Evolutionary conservation across 1,140 invertebrate species (phyloP), one percentile per base, ranked within the genome.

Genomic region (Neodiprion virginianus): DNA sequence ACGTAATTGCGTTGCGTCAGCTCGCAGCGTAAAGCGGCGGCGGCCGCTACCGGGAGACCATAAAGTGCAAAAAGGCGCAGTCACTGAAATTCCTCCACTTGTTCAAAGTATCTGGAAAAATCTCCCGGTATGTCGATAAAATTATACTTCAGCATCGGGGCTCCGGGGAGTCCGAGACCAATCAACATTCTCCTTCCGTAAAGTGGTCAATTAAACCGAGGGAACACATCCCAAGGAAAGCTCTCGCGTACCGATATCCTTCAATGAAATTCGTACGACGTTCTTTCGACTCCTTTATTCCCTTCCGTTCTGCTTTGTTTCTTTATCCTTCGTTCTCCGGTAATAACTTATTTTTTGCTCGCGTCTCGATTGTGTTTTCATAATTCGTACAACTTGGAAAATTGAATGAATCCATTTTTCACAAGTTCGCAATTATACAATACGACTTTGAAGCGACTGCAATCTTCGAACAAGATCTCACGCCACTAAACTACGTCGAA

Each of bases 111-210:
- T 61, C 7, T 14, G 11, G 53, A 61, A 61, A 61, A 61, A 61
- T 61, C 53, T 61, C 11, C 53, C 53, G 53, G 53, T 61, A 61
- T 61, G 53, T 61, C 53, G 53, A 61, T 61, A 61, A 61, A 61
- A 61, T 61, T 61, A 61, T 61, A 61, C 53, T 61, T 61, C 11
- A 61, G 11, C 53, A 61, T 40, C 28, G 28, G 28, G 53, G n/a
- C 53, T 61, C 53, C 53, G n/a, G 53, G 53, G 53, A 61, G 53
- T 61, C 8, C 53, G n/a, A 61, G 53, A 61, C 53, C 53, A 61
- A 61, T 61, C 53, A 61, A 61, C 53, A 61, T 61, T 61, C 53
- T 61, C 53, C 53, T 14, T 61, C 53, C 53, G 53, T 61, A 61
- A 61, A 61, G 53, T 61, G 53, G 53, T 61, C 53, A 61, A 61